Evolutionary conservation across 2,113 vertebrate genomes (phyloP).

Genomic region (Strix uralensis): DNA sequence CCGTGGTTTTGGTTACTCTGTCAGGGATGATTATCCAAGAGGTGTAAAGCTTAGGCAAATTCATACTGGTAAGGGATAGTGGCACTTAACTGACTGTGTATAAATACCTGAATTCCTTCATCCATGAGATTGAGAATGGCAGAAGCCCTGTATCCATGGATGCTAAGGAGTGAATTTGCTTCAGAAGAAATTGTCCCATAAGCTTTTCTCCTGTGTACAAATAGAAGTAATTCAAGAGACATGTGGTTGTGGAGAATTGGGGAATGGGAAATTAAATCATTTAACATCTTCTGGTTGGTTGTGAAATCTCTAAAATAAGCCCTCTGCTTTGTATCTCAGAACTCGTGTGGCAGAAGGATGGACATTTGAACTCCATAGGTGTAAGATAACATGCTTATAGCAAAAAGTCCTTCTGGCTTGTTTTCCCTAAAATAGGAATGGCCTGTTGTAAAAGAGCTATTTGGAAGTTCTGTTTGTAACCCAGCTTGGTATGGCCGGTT

Average conservation of each 20-base stretch:
- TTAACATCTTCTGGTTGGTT: not conserved
- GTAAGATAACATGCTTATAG: not conserved
- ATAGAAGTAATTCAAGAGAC: not conserved
- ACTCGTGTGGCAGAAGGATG: not conserved
- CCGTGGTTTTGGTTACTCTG: not conserved
- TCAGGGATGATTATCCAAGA: not conserved
- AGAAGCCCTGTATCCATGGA: not conserved
- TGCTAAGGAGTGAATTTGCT: not conserved
- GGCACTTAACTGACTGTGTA: not conserved
- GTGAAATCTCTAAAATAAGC: not conserved
- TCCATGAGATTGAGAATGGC: not conserved
- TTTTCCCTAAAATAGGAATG: not conserved
- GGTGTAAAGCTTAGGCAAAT: not conserved
- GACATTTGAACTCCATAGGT: not conserved
- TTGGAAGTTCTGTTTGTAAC: not conserved
- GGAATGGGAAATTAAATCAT: not conserved
- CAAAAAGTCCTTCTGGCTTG: not conserved
- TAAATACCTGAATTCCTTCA: not conserved
- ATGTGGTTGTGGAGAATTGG: not conserved
- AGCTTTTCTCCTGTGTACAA: not conserved
- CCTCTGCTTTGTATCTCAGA: not conserved
- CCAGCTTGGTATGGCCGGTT: not conserved
- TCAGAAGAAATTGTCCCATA: not conserved
- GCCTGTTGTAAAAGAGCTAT: not conserved
- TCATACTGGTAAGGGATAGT: not conserved